phyloP scores from a whole-genome alignment of 2,113 vertebrate species.

The Acanthisitta chloris region DNA sequence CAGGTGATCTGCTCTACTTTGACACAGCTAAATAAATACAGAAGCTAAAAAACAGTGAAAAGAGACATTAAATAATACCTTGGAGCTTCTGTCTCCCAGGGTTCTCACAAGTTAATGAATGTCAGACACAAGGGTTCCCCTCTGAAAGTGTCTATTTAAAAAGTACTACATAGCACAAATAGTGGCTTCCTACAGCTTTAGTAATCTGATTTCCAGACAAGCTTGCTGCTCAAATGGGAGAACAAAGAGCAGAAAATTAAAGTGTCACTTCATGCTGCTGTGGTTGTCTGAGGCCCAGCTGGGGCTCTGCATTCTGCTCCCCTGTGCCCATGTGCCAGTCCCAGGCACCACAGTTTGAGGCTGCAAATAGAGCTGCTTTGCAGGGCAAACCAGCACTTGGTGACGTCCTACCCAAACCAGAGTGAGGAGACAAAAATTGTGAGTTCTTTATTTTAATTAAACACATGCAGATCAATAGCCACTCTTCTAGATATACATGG shows the following conservation, averaged over 20 bases:
- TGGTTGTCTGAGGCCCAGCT: not conserved
- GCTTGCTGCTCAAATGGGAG: not conserved
- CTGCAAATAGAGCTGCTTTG: not conserved
- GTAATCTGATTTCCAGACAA: not conserved
- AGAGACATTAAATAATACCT: not conserved
- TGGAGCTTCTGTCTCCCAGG: not conserved
- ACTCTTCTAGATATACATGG: not conserved
- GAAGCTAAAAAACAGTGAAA: not conserved
- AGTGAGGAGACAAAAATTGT: not conserved
- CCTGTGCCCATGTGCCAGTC: not conserved
- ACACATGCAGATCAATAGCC: not conserved
- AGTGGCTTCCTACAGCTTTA: not conserved
- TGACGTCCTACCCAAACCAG: not conserved
- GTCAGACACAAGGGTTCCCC: not conserved
- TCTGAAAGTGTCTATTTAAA: not conserved
- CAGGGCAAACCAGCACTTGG: not conserved
- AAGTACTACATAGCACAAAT: not conserved
- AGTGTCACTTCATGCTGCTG: not conserved
- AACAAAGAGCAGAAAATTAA: not conserved
- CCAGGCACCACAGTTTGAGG: not conserved
- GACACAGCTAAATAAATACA: not conserved
- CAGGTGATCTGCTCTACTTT: not conserved
- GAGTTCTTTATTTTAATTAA: constrained; percentile 28
- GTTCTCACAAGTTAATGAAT: not conserved
- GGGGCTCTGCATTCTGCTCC: not conserved